Base-by-base conservation (phyloP, 2,797 vertebrate genomes). In the Gobionotothen gibberifrons region DNA sequence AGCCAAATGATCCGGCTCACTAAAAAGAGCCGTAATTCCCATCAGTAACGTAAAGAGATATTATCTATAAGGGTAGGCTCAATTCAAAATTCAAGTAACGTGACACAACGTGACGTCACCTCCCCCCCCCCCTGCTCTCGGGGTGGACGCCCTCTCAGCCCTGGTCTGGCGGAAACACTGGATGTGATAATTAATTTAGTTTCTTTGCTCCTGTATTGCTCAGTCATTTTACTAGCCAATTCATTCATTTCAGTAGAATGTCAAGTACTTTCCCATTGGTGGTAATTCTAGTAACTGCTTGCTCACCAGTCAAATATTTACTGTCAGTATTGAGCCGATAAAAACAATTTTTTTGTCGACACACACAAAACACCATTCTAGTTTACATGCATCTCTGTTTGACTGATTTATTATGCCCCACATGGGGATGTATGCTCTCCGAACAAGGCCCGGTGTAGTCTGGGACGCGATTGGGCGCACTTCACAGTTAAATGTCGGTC, bases 401-500 rank as follows among this genome's bases (percentile, higher is more conserved):
- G 14, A 48, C 74, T 65, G 57, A 58, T 69, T 83, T 79, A 43
- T 72, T 59, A 53, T 66, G 60, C 48, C n/a, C 59, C 46, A 64
- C 81, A 68, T 51, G 56, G 39, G 69, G 68, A 65, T 71, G 60
- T 59, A 19, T 78, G 70, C 73, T 59, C 17, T 89, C 78, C 57
- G 81, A 84, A 83, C 75, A 69, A 72, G 83, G 75, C 76, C 66
- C 26, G 36, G 21, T 85, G 76, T 58, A 54, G 69, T 74, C 79
- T 59, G 58, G 79, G 81, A 82, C 67, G 71, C 61, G 74, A 79
- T 87, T 88, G 90, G 84, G 77, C 52, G 52, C 64, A 61, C 83
- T 83, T 84, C 69, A 49, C 47, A 65, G 58, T 84, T 79, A 61
- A 89, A 91, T 90, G 82, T 90, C 76, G 83, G 87, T 91, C 81